Base-by-base conservation (phyloP, 2,888 invertebrate genomes). In the Melinaea menophilus region DNA sequence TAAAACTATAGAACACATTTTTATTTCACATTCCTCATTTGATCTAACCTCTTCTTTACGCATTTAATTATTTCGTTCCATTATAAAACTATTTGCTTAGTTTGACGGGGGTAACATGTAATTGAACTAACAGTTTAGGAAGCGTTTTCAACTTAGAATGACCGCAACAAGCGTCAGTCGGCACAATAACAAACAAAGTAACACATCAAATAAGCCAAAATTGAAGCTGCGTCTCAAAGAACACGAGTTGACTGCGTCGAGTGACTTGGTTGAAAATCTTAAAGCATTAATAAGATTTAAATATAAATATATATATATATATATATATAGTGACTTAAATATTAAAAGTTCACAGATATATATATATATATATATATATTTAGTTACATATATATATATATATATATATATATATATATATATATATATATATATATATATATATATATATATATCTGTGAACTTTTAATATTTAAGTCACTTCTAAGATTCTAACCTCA, bases 131-230 rank as follows among this genome's bases (percentile, higher is more conserved):
- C 86, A 81, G 81, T 88, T 88, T 86, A 80, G 79, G 82, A 80
- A 83, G 73, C 86, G 76, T 84, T 86, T 84, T 85, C 85, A 85
- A 86, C 86, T 88, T 84, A 80, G 84, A 81, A 72, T 75, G 77
- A 87, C 89, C 88, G 82, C 89, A 88, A 78, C 86, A 81, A 85
- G 86, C 86, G 85, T 85, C 79, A 79, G 77, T 71, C 74, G 75
- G 75, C 86, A 88, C 86, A 84, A 87, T 85, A 86, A 88, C 89
- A 86, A 88, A 90, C 88, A 89, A 90, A 90, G 89, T 90, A 90
- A 89, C 88, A 89, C 88, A 89, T 90, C 89, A 90, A 90, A 89
- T 88, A 84, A 75, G 76, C 74, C 77, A 81, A 86, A 86, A 88
- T 88, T 89, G 86, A 85, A 85, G 82, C 83, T 77, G 74, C 76